phyloP scores from a whole-genome alignment of 2,113 vertebrate species.

The Connochaetes taurinus region DNA sequence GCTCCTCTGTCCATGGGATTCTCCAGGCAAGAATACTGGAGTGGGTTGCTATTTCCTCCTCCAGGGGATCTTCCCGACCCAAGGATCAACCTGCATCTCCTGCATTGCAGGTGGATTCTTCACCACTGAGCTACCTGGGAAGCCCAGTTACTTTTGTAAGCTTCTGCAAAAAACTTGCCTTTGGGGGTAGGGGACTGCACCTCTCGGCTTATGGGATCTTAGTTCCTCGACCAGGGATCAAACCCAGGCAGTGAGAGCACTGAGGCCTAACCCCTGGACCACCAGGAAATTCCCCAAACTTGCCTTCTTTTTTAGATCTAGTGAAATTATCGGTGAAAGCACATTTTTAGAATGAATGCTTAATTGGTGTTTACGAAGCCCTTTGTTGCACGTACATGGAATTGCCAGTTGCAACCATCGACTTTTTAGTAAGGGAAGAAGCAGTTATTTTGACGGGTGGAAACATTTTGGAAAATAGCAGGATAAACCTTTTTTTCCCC shows the following conservation, averaged over 20 bases:
- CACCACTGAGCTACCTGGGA: not conserved
- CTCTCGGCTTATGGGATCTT: not conserved
- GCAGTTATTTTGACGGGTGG: not conserved
- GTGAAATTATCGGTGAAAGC: constrained; percentile 12
- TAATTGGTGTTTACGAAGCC: constrained; percentile 9
- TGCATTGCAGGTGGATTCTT: not conserved
- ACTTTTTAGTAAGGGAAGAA: not conserved
- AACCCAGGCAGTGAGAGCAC: not conserved
- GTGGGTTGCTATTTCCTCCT: not conserved
- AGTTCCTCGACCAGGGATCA: not conserved
- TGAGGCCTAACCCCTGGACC: not conserved
- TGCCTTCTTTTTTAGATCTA: not conserved
- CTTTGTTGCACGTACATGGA: not conserved
- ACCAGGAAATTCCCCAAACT: not conserved
- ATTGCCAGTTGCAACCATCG: not conserved
- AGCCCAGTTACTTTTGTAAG: not conserved
- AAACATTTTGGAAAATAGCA: not conserved
- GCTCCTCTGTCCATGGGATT: not conserved
- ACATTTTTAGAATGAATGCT: constrained; percentile 17
- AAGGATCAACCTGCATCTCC: not conserved
- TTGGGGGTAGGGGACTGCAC: not conserved
- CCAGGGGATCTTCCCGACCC: not conserved
- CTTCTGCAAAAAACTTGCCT: not conserved
- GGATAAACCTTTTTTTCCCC: not conserved
- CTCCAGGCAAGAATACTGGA: not conserved